phyloP scores from a whole-genome alignment of 2,113 vertebrate genomes.

The Protobothrops mucrosquamatus region DNA sequence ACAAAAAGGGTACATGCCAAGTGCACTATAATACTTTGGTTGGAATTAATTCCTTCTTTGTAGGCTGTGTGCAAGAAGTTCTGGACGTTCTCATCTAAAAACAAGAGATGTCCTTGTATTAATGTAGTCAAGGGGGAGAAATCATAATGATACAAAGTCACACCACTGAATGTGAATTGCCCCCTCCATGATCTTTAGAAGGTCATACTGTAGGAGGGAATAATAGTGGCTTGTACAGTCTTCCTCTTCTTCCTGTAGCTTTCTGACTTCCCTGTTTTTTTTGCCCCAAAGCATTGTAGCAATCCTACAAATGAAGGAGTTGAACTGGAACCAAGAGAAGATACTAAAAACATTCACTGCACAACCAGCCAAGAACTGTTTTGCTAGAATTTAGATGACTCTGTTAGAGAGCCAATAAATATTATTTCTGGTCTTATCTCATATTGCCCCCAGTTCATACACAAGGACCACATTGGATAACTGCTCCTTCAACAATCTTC shows the following conservation, averaged over 20 bases:
- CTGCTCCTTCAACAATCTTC: neutral
- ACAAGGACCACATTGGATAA: neutral
- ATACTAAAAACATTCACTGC: neutral
- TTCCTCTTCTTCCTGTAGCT: neutral
- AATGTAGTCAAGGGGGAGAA: rapidly evolving
- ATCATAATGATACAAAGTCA: neutral
- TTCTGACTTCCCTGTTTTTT: neutral
- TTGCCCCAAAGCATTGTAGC: neutral
- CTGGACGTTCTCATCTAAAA: slow-evolving; percentile 67
- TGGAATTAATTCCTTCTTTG: slow-evolving; percentile 53
- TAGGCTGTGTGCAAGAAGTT: slow-evolving; percentile 63
- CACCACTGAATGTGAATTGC: neutral
- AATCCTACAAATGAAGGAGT: neutral
- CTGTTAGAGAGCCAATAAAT: neutral
- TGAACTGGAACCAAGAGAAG: neutral
- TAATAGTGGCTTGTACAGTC: neutral
- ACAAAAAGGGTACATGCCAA: slow-evolving; percentile 79
- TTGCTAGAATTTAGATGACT: neutral
- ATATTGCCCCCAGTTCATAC: neutral
- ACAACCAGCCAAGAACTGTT: neutral
- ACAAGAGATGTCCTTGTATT: neutral
- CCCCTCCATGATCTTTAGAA: neutral
- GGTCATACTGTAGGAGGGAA: neutral
- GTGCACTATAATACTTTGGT: slow-evolving; percentile 63
- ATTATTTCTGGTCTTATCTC: neutral